phyloP scores from a whole-genome alignment of 2,888 invertebrate genomes.

The Unio pictorum region DNA sequence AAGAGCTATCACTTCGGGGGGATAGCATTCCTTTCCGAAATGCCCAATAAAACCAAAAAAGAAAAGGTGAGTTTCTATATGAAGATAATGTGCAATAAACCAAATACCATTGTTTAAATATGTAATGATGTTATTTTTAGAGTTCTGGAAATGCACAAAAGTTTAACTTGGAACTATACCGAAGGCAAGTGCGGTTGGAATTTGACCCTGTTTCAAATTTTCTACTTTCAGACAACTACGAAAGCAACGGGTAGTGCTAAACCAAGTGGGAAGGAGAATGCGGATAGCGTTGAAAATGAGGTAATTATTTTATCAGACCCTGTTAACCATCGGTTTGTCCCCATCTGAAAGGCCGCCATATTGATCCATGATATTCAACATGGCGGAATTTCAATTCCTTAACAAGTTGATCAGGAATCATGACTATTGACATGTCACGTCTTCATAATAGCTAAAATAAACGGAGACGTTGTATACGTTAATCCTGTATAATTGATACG shows the following conservation, averaged over 20 bases:
- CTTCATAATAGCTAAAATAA: not conserved
- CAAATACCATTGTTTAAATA: not conserved
- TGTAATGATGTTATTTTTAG: not conserved
- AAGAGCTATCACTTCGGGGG: slow-evolving; percentile 31
- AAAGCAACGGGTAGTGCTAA: slow-evolving; percentile 57
- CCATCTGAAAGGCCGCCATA: slow-evolving; percentile 40
- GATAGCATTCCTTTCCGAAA: slow-evolving; percentile 45
- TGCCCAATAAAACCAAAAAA: slow-evolving; percentile 67
- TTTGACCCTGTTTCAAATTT: slow-evolving; percentile 2
- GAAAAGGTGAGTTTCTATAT: slow-evolving; percentile 54
- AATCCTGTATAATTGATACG: too few species aligned
- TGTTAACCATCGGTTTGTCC: slow-evolving; percentile 1
- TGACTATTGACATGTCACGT: not conserved
- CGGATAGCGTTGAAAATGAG: slow-evolving; percentile 64
- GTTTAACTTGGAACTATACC: slow-evolving; percentile 1
- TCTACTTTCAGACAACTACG: slow-evolving; percentile 52
- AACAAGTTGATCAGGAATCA: too few species aligned
- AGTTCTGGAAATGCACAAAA: slow-evolving; percentile 1
- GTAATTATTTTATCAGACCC: slow-evolving; percentile 28
- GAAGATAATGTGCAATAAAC: not conserved
- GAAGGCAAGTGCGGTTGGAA: not conserved
- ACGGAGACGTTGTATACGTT: not conserved
- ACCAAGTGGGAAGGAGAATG: slow-evolving; percentile 55
- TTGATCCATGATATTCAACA: slow-evolving; percentile 57
- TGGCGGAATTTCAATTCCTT: slow-evolving; percentile 38